Percentiles rank a stretch among this genome's conserved stretches.
These are phyloP conservation scores for Eristalinus sepulchralis DNA, from an alignment of 2,888 invertebrate species.

Conservation along the genomic window DNA sequence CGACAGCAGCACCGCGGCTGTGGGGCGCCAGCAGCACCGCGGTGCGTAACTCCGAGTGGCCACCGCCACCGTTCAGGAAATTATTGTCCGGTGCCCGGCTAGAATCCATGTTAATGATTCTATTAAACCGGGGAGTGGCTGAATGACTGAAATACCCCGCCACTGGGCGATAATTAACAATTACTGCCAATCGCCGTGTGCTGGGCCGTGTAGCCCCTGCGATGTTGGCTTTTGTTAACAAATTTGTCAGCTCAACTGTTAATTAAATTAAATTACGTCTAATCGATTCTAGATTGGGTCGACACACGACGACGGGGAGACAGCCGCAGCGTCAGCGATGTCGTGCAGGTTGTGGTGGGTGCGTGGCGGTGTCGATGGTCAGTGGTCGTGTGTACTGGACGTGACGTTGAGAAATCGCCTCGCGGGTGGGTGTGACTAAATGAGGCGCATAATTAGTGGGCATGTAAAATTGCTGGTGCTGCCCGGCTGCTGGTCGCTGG, in stretches of 20 bases:
- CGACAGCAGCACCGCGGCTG: background rate
- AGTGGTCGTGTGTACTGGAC: background rate
- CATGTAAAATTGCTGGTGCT: constrained; percentile 23
- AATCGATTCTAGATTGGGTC: constrained; percentile 40
- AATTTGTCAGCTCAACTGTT: constrained; percentile 54
- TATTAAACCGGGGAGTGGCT: constrained; percentile 56
- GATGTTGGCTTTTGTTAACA: constrained; percentile 65
- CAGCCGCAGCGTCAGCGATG: too few relatives aligned
- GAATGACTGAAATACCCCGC: constrained; percentile 12
- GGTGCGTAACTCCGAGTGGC: constrained; percentile 25
- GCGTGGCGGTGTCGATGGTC: background rate
- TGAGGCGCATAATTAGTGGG: constrained; percentile 38
- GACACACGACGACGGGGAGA: background rate
- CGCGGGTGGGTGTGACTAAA: constrained; percentile 55
- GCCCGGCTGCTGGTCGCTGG: constrained; percentile 16
- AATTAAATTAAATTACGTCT: constrained; percentile 65
- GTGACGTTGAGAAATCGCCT: constrained; percentile 36
- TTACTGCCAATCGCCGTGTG: constrained; percentile 49
- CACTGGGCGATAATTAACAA: constrained; percentile 61
- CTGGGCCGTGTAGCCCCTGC: constrained; percentile 24
- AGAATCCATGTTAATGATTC: constrained; percentile 56
- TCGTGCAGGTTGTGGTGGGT: background rate
- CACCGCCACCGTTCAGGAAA: background rate
- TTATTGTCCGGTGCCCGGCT: background rate
- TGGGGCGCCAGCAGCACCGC: background rate